These are phyloP conservation scores for Ophraella communa DNA, from an alignment of 2,888 invertebrate species.

Conservation along the genomic window DNA sequence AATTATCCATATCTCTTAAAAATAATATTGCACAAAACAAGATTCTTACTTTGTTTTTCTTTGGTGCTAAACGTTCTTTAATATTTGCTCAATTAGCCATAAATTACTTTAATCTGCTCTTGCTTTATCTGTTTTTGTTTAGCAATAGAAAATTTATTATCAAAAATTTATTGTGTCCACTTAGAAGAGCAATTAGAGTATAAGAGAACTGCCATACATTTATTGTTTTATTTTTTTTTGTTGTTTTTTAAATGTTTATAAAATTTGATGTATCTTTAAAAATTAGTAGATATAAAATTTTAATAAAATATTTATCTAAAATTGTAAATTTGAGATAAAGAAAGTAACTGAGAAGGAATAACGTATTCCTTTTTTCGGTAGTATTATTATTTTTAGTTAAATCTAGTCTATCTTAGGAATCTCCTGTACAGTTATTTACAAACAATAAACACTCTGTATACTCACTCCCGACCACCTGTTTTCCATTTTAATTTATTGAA, in stretches of 20 bases:
- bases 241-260: not conserved
- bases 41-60: not conserved
- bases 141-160: not conserved
- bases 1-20: not conserved
- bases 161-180: no score
- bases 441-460: conserved; percentile 24
- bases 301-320: no score
- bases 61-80: not conserved
- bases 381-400: conserved; percentile 6
- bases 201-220: conserved; percentile 1
- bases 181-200: not conserved
- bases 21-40: not conserved
- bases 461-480: conserved; percentile 17
- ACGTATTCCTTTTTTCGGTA: no score
- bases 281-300: not conserved
- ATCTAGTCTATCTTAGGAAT: conserved; percentile 1
- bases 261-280: not conserved
- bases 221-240: not conserved
- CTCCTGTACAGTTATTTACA: not conserved
- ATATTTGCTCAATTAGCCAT: conserved; percentile 3
- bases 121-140: not conserved
- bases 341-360: not conserved
- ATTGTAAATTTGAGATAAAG: not conserved
- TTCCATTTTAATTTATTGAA: conserved; percentile 21
- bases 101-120: not conserved